Conservation (phyloP, 2,113 vertebrate species). For the Orientallactaga bullata region DNA sequence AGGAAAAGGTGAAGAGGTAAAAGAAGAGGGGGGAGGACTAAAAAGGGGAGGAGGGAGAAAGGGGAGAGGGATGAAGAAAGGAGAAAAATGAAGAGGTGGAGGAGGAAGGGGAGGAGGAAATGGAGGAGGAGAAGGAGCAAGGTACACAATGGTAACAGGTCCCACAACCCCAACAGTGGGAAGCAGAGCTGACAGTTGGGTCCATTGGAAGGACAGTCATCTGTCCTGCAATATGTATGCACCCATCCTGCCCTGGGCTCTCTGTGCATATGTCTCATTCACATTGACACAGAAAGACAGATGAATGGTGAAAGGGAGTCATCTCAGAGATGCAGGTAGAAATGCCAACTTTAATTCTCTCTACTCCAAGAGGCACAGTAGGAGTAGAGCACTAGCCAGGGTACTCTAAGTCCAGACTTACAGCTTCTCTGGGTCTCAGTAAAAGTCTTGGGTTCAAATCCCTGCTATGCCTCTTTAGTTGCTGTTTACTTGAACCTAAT, state of each 20-base stretch:
- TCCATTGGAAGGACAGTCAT: neutral
- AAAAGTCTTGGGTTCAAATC: neutral
- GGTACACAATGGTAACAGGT: neutral
- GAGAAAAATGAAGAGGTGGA: neutral
- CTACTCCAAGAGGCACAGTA: neutral
- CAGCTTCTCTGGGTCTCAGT: neutral
- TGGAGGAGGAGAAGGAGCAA: no score
- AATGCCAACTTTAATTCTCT: neutral
- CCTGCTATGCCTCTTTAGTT: neutral
- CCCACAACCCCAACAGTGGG: neutral
- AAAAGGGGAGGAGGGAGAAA: no score
- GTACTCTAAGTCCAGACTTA: neutral
- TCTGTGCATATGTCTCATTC: no score
- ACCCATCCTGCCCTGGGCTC: neutral
- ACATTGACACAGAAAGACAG: neutral
- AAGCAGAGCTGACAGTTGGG: neutral
- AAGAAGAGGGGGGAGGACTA: no score
- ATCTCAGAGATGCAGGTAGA: fast-evolving
- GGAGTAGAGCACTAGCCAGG: neutral
- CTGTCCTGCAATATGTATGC: fast-evolving
- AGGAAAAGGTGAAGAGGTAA: no score
- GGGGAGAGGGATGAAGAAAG: neutral
- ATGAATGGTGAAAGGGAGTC: neutral
- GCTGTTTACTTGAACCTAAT: neutral
- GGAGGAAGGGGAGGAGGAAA: neutral